Percentiles rank a stretch among this genome's conserved stretches.
These are phyloP conservation scores for Drosophila kambysellisi DNA, from an alignment of 2,888 invertebrate species.

Conservation along the genomic window DNA sequence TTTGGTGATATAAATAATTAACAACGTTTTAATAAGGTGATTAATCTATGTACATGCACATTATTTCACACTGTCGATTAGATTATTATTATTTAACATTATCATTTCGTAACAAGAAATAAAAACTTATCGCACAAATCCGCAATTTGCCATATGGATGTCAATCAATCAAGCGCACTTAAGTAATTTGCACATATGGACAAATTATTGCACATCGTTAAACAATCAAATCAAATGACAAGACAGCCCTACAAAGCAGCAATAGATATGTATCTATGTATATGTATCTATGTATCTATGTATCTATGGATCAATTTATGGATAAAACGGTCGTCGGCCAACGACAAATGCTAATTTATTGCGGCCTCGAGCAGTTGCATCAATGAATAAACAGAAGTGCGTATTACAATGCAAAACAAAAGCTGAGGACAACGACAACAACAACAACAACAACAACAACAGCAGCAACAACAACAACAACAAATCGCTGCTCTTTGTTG, in stretches of 20 bases:
- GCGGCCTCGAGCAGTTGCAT: conserved; percentile 59
- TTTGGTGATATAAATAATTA: neutral
- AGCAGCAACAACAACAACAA: conserved; percentile 5
- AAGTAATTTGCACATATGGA: conserved; percentile 41
- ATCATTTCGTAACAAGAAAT: neutral
- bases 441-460: conserved; percentile 6
- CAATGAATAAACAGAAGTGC: conserved; percentile 40
- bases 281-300: neutral
- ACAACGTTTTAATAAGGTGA: neutral
- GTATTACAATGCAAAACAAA: conserved; percentile 28
- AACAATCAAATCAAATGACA: conserved; percentile 23
- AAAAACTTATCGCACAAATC: conserved; percentile 5
- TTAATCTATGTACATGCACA: neutral
- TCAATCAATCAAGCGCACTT: conserved; percentile 25
- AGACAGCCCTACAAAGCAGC: neutral
- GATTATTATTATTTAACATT: conserved; percentile 1
- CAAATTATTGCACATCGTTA: conserved; percentile 33
- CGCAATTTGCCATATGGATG: conserved; percentile 22
- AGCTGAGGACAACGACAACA: conserved; percentile 28
- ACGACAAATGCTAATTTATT: conserved; percentile 58
- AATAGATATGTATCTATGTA: conserved; percentile 5
- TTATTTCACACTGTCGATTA: conserved; percentile 2
- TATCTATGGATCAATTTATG: conserved; percentile 1
- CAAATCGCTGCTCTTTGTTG: conserved; percentile 18
- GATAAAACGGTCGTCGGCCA: conserved; percentile 20